A percentile compares a stretch with the other conserved stretches of the same genome.
Conservation (phyloP, 2,113 vertebrate species). For the Equus quagga region DNA sequence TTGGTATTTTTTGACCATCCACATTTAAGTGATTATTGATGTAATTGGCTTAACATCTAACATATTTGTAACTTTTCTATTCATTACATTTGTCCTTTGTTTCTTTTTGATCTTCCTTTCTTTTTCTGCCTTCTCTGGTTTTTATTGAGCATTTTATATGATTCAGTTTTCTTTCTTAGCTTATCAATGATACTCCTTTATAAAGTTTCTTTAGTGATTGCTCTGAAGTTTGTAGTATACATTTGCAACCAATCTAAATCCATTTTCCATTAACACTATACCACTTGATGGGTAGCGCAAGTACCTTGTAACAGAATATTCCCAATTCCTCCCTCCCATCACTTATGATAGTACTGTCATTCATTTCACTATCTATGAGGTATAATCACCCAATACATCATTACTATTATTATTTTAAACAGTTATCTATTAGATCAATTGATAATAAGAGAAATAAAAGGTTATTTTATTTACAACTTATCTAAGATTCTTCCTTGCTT, state of each 20-base stretch:
- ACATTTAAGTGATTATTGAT: background rate
- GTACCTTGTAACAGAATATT: background rate
- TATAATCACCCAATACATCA: background rate
- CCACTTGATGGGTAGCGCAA: background rate
- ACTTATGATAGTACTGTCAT: background rate
- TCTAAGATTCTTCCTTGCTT: background rate
- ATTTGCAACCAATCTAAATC: background rate
- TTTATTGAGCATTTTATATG: background rate
- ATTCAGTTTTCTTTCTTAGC: background rate
- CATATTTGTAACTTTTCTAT: background rate
- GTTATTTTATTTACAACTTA: background rate
- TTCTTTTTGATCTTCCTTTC: background rate
- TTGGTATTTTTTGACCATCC: background rate
- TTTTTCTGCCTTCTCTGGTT: background rate
- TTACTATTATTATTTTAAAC: background rate
- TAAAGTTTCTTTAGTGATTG: background rate
- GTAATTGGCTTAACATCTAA: background rate
- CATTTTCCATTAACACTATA: background rate
- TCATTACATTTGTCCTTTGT: background rate
- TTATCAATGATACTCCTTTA: background rate
- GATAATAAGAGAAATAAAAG: background rate
- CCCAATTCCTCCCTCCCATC: background rate
- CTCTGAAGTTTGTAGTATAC: background rate
- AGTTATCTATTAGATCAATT: background rate
- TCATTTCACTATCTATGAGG: background rate